These are phyloP conservation scores for Hypotaenidia okinawae DNA, from an alignment of 2,797 vertebrate species.

Conservation along the genomic window DNA sequence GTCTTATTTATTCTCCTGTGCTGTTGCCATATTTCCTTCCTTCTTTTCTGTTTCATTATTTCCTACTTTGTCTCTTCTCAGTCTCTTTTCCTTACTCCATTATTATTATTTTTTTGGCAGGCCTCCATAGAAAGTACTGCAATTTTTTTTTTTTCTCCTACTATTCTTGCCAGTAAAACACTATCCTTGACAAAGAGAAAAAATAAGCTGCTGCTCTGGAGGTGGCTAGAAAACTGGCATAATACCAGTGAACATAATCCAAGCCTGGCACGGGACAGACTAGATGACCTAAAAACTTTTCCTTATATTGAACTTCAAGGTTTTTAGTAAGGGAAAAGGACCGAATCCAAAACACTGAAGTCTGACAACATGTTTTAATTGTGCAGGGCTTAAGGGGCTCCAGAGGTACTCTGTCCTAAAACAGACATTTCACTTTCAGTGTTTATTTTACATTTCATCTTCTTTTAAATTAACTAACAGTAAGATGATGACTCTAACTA, in stretches of 20 bases:
- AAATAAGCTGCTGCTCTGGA: slow-evolving; percentile 40
- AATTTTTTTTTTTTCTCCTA: neutral
- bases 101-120: neutral
- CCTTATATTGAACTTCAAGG: neutral
- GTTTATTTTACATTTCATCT: slow-evolving; percentile 3
- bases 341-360: neutral
- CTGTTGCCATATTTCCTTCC: neutral
- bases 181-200: slow-evolving; percentile 17
- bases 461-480: neutral
- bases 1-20: neutral
- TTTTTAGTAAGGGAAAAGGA: neutral
- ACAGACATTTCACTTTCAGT: neutral
- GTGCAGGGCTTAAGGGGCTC: neutral
- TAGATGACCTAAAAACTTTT: slow-evolving; percentile 11
- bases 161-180: slow-evolving; percentile 22
- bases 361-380: neutral
- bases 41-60: neutral
- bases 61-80: neutral
- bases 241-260: slow-evolving; percentile 24
- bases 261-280: neutral
- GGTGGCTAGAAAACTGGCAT: slow-evolving; percentile 29
- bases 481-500: neutral
- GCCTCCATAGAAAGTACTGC: slow-evolving; percentile 30
- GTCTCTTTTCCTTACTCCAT: neutral
- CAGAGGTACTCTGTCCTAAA: neutral